A percentile compares a stretch with the other conserved stretches of the same genome.
These are phyloP conservation scores for Lasiommata megera DNA, from an alignment of 2,888 invertebrate genomes.

Conservation along the genomic window DNA sequence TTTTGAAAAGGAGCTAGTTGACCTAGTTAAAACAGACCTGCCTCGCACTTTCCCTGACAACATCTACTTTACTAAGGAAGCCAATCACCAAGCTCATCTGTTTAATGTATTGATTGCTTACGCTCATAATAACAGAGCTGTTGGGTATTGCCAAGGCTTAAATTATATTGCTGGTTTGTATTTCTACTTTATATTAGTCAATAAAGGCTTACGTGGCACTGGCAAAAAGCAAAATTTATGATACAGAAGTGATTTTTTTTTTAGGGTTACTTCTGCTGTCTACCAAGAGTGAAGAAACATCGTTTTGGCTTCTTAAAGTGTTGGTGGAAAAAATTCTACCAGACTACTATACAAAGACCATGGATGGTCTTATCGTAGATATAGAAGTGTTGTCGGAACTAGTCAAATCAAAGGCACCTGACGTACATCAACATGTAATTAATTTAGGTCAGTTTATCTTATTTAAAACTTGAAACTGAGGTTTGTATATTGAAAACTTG, in stretches of 20 bases:
- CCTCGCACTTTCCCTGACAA: conserved; percentile 98
- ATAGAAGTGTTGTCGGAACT: conserved; percentile 94
- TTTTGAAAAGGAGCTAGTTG: conserved; percentile 87
- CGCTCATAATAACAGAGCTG: conserved; percentile 91
- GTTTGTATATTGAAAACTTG: no score
- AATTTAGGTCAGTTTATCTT: conserved; percentile 80
- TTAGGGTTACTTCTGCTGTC: conserved; percentile 89
- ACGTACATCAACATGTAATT: conserved; percentile 90
- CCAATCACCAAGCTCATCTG: conserved; percentile 87
- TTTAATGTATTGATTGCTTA: conserved; percentile 93
- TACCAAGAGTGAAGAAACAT: conserved; percentile 93
- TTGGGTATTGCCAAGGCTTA: conserved; percentile 97
- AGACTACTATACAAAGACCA: conserved; percentile 93
- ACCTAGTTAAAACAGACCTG: conserved; percentile 93
- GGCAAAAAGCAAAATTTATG: no score
- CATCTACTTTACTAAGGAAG: conserved; percentile 91
- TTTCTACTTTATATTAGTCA: neutral
- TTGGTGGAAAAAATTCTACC: conserved; percentile 93
- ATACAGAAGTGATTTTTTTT: no score
- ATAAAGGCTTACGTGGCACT: no score
- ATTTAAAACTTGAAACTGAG: no score
- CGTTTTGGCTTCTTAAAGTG: conserved; percentile 96
- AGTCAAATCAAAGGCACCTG: conserved; percentile 90
- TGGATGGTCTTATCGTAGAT: conserved; percentile 94
- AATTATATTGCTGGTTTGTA: conserved; percentile 92